These are phyloP conservation scores for Drosophila macrothrix DNA, from an alignment of 2,888 invertebrate species.

Conservation along the genomic window DNA sequence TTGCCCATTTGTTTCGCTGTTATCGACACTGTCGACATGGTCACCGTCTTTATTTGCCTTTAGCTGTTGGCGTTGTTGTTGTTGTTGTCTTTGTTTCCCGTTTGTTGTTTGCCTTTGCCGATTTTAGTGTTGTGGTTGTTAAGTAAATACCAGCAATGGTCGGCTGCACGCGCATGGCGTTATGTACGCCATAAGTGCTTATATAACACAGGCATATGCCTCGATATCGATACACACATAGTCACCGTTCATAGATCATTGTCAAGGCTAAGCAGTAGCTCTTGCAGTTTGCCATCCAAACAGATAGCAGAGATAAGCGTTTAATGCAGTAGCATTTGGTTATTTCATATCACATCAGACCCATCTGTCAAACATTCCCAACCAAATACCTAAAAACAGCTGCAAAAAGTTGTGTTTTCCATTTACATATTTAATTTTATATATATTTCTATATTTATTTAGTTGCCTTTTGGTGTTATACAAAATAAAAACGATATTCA, in stretches of 20 bases:
- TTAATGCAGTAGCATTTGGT: background rate
- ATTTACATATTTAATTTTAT: conserved; percentile 9
- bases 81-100: conserved; percentile 21
- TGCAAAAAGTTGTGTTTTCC: conserved; percentile 1
- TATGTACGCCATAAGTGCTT: conserved; percentile 10
- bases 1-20: conserved; percentile 41
- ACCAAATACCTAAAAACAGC: conserved; percentile 3
- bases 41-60: conserved; percentile 66
- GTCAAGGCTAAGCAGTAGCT: conserved; percentile 35
- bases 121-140: conserved; percentile 46
- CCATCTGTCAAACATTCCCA: conserved; percentile 5
- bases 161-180: conserved; percentile 45
- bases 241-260: conserved; percentile 32
- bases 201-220: conserved; percentile 23
- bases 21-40: conserved; percentile 68
- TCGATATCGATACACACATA: background rate
- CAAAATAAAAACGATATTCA: conserved; percentile 1
- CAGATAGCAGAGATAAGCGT: conserved; percentile 24
- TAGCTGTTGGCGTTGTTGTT: conserved; percentile 21
- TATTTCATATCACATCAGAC: conserved; percentile 5
- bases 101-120: conserved; percentile 61
- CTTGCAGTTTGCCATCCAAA: conserved; percentile 24
- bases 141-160: conserved; percentile 56
- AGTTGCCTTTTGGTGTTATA: background rate
- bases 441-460: background rate